A percentile compares a stretch with the other conserved stretches of the same genome.
Conservation (phyloP, 2,113 vertebrate genomes). For the Pica pica region DNA sequence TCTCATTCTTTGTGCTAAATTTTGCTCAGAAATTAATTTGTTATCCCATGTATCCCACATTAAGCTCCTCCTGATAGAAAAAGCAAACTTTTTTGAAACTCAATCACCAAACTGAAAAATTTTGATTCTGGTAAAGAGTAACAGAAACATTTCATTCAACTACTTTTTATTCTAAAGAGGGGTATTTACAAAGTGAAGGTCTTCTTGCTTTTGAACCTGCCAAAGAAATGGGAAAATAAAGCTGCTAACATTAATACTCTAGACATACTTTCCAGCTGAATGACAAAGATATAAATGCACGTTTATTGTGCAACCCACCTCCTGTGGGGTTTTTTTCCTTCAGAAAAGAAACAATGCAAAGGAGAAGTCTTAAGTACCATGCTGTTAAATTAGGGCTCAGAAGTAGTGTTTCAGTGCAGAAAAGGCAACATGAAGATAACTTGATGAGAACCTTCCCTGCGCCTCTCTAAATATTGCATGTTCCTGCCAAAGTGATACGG, state of each 20-base stretch:
- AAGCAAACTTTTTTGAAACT: not conserved
- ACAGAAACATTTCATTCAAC: not conserved
- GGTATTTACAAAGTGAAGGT: not conserved
- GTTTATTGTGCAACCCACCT: not conserved
- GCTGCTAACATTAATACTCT: not conserved
- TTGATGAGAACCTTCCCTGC: not conserved
- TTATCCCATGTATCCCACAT: not conserved
- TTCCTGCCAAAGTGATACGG: not conserved
- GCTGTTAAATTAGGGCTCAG: not conserved
- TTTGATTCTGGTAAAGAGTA: not conserved
- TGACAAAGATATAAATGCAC: not conserved
- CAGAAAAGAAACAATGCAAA: not conserved
- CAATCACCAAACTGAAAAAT: not conserved
- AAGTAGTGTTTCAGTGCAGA: not conserved
- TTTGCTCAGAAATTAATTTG: not conserved
- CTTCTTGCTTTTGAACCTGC: not conserved
- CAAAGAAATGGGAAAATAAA: not conserved
- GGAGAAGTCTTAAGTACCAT: not conserved
- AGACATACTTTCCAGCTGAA: not conserved
- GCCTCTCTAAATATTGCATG: not conserved
- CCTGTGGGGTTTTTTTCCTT: not conserved
- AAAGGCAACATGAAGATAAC: not conserved
- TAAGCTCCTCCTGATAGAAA: not conserved
- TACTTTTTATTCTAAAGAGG: not conserved
- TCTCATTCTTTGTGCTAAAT: not conserved